A percentile compares a stretch with the other conserved stretches of the same genome.
Conservation (phyloP, 2,113 vertebrate species). For the Dasyornis broadbenti region DNA sequence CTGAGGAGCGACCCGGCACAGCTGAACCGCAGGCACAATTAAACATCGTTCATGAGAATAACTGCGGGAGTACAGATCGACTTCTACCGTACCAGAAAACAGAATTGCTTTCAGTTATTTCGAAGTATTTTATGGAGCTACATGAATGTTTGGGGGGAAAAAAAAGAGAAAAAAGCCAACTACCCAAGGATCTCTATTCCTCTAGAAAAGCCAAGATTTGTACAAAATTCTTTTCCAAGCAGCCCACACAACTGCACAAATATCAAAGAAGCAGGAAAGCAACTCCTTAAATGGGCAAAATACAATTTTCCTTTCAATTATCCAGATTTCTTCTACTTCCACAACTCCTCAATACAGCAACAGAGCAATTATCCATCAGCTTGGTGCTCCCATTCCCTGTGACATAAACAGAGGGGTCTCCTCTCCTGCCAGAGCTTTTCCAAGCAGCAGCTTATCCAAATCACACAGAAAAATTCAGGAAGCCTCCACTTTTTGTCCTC, state of each 20-base stretch:
- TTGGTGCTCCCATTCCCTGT: background rate
- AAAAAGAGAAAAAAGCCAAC: too few relatives aligned
- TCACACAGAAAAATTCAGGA: background rate
- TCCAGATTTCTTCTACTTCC: background rate
- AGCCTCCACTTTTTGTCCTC: background rate
- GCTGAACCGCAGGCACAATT: background rate
- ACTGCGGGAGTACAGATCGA: background rate
- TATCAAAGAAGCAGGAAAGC: background rate
- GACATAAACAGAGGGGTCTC: background rate
- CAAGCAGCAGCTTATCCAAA: background rate
- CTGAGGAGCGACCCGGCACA: background rate
- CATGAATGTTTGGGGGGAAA: background rate
- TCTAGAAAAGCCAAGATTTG: background rate
- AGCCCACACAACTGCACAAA: background rate
- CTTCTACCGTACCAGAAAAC: background rate
- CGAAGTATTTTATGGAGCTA: background rate
- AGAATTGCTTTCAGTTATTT: background rate
- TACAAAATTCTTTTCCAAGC: background rate
- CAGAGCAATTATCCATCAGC: background rate
- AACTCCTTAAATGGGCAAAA: background rate
- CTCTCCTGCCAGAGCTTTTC: background rate
- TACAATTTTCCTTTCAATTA: background rate
- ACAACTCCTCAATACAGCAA: background rate
- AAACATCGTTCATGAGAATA: background rate
- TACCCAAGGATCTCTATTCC: background rate